Evolutionary conservation across 2,113 vertebrate species (phyloP).

Genomic region (Camelus bactrianus): DNA sequence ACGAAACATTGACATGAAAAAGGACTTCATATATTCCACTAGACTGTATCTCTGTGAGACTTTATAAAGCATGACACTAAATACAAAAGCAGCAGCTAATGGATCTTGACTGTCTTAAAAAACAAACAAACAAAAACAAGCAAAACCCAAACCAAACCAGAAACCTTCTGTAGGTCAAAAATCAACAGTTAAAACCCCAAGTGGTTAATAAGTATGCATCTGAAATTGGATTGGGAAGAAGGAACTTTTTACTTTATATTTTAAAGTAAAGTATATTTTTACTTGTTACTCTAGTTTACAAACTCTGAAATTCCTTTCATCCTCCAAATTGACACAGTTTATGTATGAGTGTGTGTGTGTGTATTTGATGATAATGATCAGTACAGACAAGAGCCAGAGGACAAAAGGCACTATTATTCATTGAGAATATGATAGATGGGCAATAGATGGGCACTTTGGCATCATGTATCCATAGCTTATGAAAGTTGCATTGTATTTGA

Average conservation of each 20-base stretch:
- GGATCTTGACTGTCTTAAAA: neutral
- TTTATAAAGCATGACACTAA: neutral
- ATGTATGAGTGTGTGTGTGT: neutral
- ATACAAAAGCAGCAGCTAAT: slow-evolving; percentile 35
- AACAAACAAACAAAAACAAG: neutral
- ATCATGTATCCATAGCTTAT: neutral
- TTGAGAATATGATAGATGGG: neutral
- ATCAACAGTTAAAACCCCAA: neutral
- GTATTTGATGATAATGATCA: neutral
- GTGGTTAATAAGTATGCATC: neutral
- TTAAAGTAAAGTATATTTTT: too few species aligned
- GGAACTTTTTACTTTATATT: neutral
- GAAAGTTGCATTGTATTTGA: neutral
- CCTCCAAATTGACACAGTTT: neutral
- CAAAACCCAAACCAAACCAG: neutral
- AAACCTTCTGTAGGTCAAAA: neutral
- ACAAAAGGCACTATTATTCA: neutral
- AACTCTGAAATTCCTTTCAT: neutral
- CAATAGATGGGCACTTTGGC: neutral
- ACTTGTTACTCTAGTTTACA: neutral
- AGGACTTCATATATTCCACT: neutral
- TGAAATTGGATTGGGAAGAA: neutral
- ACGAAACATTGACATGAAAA: neutral
- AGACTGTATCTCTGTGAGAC: neutral
- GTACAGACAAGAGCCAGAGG: neutral